Percentiles rank a stretch among this genome's conserved stretches.
phyloP scores from a whole-genome alignment of 2,113 vertebrate genomes.

The Arizona elegans region DNA sequence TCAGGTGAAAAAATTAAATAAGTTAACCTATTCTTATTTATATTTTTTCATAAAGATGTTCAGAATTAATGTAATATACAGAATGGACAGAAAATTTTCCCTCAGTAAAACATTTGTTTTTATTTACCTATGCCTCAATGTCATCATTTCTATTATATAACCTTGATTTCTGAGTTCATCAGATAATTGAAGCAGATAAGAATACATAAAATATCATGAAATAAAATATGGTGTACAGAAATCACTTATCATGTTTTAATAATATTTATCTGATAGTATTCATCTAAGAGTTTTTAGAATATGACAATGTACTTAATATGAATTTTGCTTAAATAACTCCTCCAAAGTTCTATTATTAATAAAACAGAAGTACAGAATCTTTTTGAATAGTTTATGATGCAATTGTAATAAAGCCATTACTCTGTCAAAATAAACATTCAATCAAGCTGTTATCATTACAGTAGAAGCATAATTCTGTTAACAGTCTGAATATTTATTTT shows the following conservation, averaged over 20 bases:
- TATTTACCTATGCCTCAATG: neutral
- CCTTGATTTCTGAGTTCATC: neutral
- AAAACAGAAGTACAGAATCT: slow-evolving; percentile 4
- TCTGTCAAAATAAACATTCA: slow-evolving; percentile 31
- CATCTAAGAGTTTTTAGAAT: neutral
- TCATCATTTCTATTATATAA: neutral
- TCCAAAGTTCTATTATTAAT: neutral
- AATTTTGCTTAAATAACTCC: neutral
- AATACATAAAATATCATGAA: neutral
- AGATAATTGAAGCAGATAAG: neutral
- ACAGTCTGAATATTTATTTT: slow-evolving; percentile 20
- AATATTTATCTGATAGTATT: neutral
- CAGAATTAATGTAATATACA: neutral
- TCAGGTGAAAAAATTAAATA: neutral
- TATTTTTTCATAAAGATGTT: neutral
- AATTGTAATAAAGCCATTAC: slow-evolving; percentile 8
- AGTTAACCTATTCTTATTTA: neutral
- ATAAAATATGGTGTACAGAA: neutral
- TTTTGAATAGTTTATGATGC: neutral
- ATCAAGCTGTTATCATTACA: slow-evolving; percentile 37
- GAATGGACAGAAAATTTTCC: neutral
- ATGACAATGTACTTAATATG: neutral
- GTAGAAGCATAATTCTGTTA: slow-evolving; percentile 34
- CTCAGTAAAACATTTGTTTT: neutral
- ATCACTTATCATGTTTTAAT: neutral